Evolutionary conservation across 1,140 invertebrate species (phyloP), one percentile per base, ranked within the genome.

Genomic region (Epicauta chinensis): DNA sequence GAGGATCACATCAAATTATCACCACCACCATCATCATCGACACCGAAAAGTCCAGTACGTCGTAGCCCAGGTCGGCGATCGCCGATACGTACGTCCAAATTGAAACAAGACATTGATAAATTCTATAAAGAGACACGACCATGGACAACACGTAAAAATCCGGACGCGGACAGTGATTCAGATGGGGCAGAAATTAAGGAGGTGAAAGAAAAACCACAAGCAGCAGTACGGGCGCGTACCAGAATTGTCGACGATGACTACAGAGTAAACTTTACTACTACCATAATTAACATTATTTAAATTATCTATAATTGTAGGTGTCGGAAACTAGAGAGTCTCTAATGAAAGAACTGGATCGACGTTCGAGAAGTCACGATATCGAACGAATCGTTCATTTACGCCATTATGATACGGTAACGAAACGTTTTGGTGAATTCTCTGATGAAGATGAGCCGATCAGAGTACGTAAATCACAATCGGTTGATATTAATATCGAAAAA

Each of bases 361-460:
- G 35, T 47, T 59, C 55, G 11, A 57, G 58, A 43, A 53, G 53
- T 39, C 50, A 47, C 2, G 61, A 66, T 52, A 39, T 59, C 14
- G 64, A 68, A 39, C 41, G 55, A 32, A 52, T 68, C 32, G 59
- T 64, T n/a, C 61, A 66, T 54, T 51, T 66, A 32, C 62, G 62
- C 51, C 56, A 61, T 36, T 57, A 62, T 48, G 55, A 65, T 17
- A 51, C 17, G 7, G 17, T 48, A n/a, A 15, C 56, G 13, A 60
- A 58, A 45, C 59, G 55, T 49, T 16, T 65, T 3, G 49, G 56
- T 15, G 73, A 72, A 51, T 74, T 73, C 54, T 76, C 74, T 6
- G 73, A 73, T 13, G 70, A 68, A 13, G 74, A 75, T 41, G 67
- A 68, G 43, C 37, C 31, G 7, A 14, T 35, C 17, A 35, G 46